Percentiles rank a stretch among this genome's conserved stretches.
These are phyloP conservation scores for Lithophane ornitopus DNA, from an alignment of 2,888 invertebrate genomes.

Conservation along the genomic window DNA sequence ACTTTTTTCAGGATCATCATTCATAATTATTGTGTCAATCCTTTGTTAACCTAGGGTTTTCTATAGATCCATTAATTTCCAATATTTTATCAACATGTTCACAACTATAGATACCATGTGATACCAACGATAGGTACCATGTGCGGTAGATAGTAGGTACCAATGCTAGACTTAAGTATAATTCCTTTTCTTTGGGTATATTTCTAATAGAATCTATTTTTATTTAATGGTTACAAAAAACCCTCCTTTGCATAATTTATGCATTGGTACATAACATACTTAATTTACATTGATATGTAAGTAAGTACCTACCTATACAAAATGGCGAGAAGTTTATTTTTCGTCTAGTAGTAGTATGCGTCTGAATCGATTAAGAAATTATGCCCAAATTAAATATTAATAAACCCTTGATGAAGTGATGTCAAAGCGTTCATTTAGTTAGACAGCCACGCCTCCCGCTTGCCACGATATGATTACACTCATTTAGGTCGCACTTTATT, in stretches of 20 bases:
- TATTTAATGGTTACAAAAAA: not conserved
- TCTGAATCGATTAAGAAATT: constrained; percentile 48
- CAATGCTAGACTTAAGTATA: not conserved
- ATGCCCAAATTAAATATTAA: constrained; percentile 56
- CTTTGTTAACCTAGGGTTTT: constrained; percentile 19
- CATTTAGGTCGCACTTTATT: constrained; percentile 52
- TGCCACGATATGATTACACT: constrained; percentile 62
- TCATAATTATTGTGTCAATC: constrained; percentile 34
- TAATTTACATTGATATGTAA: not conserved
- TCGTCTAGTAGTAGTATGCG: too few species aligned
- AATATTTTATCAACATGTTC: constrained; percentile 14
- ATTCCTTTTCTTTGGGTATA: not conserved
- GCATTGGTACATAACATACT: not conserved
- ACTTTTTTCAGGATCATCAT: constrained; percentile 19
- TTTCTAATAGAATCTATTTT: not conserved
- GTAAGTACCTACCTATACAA: not conserved
- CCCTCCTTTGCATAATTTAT: constrained; percentile 1
- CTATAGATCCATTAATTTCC: constrained; percentile 24
- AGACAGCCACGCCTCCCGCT: constrained; percentile 68
- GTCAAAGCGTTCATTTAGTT: constrained; percentile 59
- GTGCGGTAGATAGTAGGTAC: too few species aligned
- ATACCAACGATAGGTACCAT: not conserved
- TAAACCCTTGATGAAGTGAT: constrained; percentile 64
- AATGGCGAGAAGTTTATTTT: constrained; percentile 10
- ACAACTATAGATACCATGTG: not conserved